A percentile compares a stretch with the other conserved stretches of the same genome.
phyloP scores from a whole-genome alignment of 2,113 vertebrate species.

The Nyctereutes procyonoides region DNA sequence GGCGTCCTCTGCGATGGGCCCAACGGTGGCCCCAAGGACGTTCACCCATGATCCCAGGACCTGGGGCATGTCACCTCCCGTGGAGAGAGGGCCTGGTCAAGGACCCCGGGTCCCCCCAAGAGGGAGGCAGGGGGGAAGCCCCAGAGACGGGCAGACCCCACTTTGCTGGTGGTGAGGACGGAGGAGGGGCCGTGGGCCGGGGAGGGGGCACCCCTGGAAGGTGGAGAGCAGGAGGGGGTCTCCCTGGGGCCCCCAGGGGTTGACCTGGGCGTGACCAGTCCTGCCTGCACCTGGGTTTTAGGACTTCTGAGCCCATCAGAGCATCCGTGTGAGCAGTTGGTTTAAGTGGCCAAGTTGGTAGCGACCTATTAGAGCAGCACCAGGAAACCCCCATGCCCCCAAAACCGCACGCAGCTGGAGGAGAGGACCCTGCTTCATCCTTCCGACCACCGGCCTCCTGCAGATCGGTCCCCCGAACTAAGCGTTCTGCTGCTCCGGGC shows the following conservation, averaged over 20 bases:
- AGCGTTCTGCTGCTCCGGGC: not conserved
- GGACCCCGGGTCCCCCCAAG: not conserved
- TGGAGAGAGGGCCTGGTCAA: not conserved
- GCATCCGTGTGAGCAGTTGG: not conserved
- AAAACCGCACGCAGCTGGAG: too few relatives aligned
- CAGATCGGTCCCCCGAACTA: not conserved
- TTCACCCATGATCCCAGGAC: not conserved
- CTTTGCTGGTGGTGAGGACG: not conserved
- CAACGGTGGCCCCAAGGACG: not conserved
- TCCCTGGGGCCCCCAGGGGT: not conserved
- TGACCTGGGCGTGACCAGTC: not conserved
- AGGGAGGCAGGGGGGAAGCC: not conserved
- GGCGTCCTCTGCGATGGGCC: not conserved
- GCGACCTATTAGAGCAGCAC: not conserved
- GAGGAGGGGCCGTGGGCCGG: not conserved
- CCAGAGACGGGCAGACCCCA: not conserved
- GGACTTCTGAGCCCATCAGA: not conserved
- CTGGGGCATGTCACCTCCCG: not conserved
- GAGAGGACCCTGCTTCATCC: too few relatives aligned
- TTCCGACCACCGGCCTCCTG: not conserved
- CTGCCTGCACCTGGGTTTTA: rapidly evolving
- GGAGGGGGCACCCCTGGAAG: not conserved
- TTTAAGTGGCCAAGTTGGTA: not conserved
- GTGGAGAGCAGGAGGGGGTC: not conserved
- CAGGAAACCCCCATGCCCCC: not conserved